Percentiles rank a stretch among this genome's conserved stretches.
Conservation (phyloP, 2,797 vertebrate genomes). For the Semotilus atromaculatus region DNA sequence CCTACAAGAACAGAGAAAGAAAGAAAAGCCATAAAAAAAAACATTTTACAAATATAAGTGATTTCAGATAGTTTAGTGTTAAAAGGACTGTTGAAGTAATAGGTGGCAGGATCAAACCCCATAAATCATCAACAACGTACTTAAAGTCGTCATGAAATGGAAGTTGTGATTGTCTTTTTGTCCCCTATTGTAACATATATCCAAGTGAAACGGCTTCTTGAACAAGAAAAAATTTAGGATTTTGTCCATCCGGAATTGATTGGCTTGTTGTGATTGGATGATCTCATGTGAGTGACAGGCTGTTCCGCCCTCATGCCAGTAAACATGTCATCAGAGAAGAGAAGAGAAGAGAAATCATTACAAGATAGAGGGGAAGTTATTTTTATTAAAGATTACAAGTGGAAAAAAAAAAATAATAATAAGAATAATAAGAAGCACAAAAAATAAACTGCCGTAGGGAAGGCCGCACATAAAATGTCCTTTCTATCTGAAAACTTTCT, state of each 20-base stretch:
- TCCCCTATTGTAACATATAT: neutral
- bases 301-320: neutral
- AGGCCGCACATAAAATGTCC: neutral
- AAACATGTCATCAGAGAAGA: neutral
- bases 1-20: slow-evolving; percentile 69
- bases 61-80: neutral
- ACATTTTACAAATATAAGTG: neutral
- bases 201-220: neutral
- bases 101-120: neutral
- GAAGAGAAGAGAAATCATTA: neutral
- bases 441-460: neutral
- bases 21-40: neutral
- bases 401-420: neutral
- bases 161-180: neutral
- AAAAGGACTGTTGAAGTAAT: neutral
- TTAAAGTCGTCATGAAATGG: neutral
- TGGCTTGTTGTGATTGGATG: neutral
- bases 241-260: neutral
- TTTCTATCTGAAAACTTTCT: neutral
- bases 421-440: neutral
- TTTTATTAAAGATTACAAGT: too few species aligned
- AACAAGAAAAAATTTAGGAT: neutral
- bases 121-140: neutral
- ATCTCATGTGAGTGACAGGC: neutral
- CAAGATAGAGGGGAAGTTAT: neutral